Evolutionary conservation across 2,113 vertebrate species (phyloP).

Genomic region (Hypanus sabinus): DNA sequence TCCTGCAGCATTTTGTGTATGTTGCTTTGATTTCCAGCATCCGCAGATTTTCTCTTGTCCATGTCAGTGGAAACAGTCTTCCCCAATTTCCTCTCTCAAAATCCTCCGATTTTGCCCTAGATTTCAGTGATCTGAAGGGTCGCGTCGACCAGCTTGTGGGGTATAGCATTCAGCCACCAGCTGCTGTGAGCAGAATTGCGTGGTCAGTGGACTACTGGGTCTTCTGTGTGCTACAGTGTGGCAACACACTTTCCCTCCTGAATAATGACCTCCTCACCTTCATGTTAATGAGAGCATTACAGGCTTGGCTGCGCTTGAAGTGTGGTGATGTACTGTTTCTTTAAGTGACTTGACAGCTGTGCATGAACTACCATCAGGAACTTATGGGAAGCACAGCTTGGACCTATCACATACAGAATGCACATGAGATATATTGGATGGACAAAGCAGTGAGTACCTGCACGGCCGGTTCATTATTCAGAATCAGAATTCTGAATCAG

Average conservation of each 20-base stretch:
- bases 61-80: neutral
- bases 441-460: neutral
- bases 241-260: neutral
- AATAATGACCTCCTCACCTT: neutral
- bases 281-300: constrained; percentile 1
- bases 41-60: too few relatives aligned
- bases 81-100: neutral
- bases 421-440: neutral
- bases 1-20: too few relatives aligned
- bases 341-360: neutral
- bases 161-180: too few relatives aligned
- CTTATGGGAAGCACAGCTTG: neutral
- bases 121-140: neutral
- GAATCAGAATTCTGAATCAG: too few relatives aligned
- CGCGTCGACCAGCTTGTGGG: neutral
- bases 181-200: neutral
- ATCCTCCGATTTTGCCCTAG: neutral
- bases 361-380: neutral
- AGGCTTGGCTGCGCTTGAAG: neutral
- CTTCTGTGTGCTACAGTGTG: neutral
- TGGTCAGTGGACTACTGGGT: neutral
- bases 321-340: constrained; percentile 27
- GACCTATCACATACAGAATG: neutral
- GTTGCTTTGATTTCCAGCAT: too few relatives aligned
- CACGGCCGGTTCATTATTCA: neutral